Conservation (phyloP, 2,797 vertebrate genomes). For the Oophaga sylvatica region DNA sequence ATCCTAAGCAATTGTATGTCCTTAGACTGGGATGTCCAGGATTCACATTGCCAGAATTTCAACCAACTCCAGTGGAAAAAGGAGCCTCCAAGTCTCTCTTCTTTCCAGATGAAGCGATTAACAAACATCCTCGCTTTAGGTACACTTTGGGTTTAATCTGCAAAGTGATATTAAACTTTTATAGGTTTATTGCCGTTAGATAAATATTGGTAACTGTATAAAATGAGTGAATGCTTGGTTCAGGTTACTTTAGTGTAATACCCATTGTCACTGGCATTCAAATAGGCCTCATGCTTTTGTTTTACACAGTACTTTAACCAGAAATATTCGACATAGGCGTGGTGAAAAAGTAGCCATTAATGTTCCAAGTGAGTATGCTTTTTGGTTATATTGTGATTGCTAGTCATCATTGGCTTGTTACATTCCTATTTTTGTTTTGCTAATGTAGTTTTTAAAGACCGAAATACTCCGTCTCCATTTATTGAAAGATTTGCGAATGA, state of each 20-base stretch:
- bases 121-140: slow-evolving; percentile 95
- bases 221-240: not conserved
- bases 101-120: slow-evolving; percentile 96
- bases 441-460: slow-evolving; percentile 90
- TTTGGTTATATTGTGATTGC: slow-evolving; percentile 1
- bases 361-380: slow-evolving; percentile 88
- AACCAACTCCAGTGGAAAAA: slow-evolving; percentile 86
- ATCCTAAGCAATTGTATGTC: slow-evolving; percentile 40
- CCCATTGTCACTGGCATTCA: no score
- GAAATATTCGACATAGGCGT: slow-evolving; percentile 94
- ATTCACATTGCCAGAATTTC: slow-evolving; percentile 87
- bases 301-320: slow-evolving; percentile 85
- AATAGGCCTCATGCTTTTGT: slow-evolving; percentile 5
- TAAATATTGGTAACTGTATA: not conserved
- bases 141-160: slow-evolving; percentile 66
- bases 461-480: slow-evolving; percentile 87
- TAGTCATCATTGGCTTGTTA: not conserved
- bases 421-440: not conserved
- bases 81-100: slow-evolving; percentile 94
- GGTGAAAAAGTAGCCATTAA: slow-evolving; percentile 96
- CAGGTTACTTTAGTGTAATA: not conserved
- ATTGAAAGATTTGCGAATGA: slow-evolving; percentile 87
- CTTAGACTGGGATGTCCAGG: slow-evolving; percentile 91
- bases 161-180: not conserved
- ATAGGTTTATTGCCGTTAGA: not conserved